Conservation (phyloP, 2,888 invertebrate species). For the Andrena praecox region DNA sequence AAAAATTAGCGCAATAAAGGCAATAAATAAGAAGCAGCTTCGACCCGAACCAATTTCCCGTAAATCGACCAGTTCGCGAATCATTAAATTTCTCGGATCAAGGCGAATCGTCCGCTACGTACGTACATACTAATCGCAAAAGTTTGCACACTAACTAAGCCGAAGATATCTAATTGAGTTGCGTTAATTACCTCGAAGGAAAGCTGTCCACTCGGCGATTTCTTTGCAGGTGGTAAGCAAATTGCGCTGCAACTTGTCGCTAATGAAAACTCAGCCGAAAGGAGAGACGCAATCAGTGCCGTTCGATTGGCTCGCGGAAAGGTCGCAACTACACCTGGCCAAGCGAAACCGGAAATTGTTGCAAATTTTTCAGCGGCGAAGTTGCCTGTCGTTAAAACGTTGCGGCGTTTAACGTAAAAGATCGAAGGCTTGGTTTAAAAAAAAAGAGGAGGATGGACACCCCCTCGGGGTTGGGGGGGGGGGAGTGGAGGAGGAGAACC, state of each 20-base stretch:
- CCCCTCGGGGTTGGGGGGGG: conserved; percentile 8
- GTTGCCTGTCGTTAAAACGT: conserved; percentile 57
- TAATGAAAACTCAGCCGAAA: not conserved
- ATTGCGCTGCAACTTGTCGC: not conserved
- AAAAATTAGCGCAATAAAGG: too few species aligned
- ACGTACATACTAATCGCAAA: too few species aligned
- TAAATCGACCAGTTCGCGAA: too few species aligned
- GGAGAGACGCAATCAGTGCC: not conserved
- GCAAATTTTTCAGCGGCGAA: conserved; percentile 44
- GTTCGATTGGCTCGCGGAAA: not conserved
- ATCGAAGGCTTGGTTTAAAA: conserved; percentile 63
- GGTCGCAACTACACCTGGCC: not conserved
- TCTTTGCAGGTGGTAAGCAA: not conserved
- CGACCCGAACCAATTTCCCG: too few species aligned
- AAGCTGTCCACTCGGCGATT: not conserved
- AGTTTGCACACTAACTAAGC: too few species aligned
- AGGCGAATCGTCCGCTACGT: too few species aligned
- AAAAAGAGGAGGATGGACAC: conserved; percentile 54
- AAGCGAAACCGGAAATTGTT: conserved; percentile 48
- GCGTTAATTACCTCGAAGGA: too few species aligned
- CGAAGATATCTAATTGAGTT: too few species aligned
- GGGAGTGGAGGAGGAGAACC: conserved; percentile 65
- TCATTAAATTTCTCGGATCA: too few species aligned
- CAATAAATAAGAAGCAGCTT: too few species aligned
- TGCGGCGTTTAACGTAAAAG: conserved; percentile 64